Base-by-base conservation (phyloP, 2,113 vertebrate genomes). In the Anoura caudifer region DNA sequence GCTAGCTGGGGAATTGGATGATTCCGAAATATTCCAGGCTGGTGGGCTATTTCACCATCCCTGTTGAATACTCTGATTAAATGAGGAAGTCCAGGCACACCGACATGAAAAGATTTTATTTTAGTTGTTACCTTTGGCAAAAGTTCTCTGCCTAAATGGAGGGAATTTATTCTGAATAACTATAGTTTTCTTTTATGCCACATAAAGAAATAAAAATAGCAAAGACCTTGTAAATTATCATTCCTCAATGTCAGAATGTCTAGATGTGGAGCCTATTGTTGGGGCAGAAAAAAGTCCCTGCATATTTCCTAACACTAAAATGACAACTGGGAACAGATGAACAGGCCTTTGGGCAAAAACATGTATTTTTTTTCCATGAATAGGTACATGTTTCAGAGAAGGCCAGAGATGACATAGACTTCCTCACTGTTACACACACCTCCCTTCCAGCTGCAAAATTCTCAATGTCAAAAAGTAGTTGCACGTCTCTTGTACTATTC, bases 121-220 rank as follows among this genome's bases (percentile, higher is more conserved):
- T 98, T 96, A 97, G 96, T 93, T 77, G 43, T 95, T 97, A 96
- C 96, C 89, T 96, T 95, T 95, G 97, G 97, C 97, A 95, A 96
- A 95, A 95, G 59, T 97, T 96, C 94, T 96, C 88, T 84, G 91
- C 83, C 86, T 97, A 97, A 97, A 97, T 33, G 75, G 82, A 96
- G 94, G 77, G 93, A 96, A 96, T 96, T 96, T 97, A 94, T 96
- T 96, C 95, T 96, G 70, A 72, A 92, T 61, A 83, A 91, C 3
- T 5, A 0, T 52, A 95, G 81, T 96, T 97, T 97, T 97, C 92
- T 96, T 94, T 97, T 84, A 67, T 97, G 95, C 75, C 93, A 91
- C 89, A 95, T 87, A 93, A 83, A 95, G 95, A 97, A 96, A 96
- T 89, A 95, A 98, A 97, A 97, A 97, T 96, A 97, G 96, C 94